Base-by-base conservation (phyloP, 1,140 invertebrate genomes). In the Pollicipes pollicipes region DNA sequence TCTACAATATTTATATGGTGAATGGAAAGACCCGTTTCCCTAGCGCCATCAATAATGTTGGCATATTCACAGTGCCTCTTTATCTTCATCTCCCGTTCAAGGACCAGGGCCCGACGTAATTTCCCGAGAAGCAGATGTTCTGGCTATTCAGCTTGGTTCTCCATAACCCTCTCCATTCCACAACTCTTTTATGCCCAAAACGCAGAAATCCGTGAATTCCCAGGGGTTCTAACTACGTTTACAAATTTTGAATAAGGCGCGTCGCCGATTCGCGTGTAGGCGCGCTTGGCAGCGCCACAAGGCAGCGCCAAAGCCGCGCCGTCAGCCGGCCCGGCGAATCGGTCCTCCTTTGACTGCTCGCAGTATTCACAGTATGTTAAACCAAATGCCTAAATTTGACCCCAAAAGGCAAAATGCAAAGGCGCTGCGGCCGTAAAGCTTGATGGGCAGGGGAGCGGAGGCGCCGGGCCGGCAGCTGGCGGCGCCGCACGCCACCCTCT, bases 101-200 rank as follows among this genome's bases (percentile, higher is more conserved):
- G 45, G 45, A 10, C 45, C 13, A 58, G n/a, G n/a, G 10, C 8
- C 45, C 2, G 45, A 2, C 6, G 45, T 24, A 58, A 24, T 58
- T 10, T 21, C 21, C 45, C 6, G 45, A 3, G 45, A 21, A 24
- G 10, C 45, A 58, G 45, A 10, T 58, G 45, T 24, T 24, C 45
- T 2, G 45, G 2, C 45, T 58, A 58, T 58, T 58, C 45, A 58
- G 45, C 6, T 21, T 10, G 17, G 21, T 10, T 2, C 45, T 24
- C 45, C 17, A 58, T 58, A 58, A 58, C 45, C 45, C 45, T 58
- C 45, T 58, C 45, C 45, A 58, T 58, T 58, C 45, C 45, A 21
- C 45, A 58, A 58, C 45, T 58, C 45, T 58, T 58, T 58, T 58
- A 58, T 58, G 24, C 45, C 45, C 45, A 58, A 58, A 58, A 58